These are phyloP conservation scores for Ichneumoninae sp. DNA, from an alignment of 2,888 invertebrate species.

Conservation along the genomic window DNA sequence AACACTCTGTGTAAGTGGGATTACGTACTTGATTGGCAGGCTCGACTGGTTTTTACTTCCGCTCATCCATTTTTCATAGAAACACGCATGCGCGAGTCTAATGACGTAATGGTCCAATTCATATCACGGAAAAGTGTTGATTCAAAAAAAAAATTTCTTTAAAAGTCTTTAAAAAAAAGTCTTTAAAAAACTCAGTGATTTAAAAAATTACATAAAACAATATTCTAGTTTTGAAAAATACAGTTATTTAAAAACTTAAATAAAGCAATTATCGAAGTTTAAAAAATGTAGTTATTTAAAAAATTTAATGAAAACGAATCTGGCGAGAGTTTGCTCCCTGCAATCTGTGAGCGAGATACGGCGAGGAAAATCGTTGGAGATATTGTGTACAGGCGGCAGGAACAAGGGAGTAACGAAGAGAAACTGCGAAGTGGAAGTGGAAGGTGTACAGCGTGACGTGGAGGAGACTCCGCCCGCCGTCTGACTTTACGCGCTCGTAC, in stretches of 20 bases:
- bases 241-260: background rate
- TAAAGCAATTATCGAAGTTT: background rate
- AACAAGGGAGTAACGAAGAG: background rate
- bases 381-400: background rate
- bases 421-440: conserved; percentile 21
- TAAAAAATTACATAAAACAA: no score
- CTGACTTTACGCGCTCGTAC: conserved; percentile 66
- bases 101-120: no score
- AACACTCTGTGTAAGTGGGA: no score
- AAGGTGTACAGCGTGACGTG: conserved; percentile 21
- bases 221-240: no score
- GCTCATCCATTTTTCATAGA: no score
- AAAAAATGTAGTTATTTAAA: background rate
- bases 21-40: background rate
- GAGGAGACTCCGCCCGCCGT: conserved; percentile 37
- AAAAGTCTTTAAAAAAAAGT: no score
- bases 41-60: no score
- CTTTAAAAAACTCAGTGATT: no score
- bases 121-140: no score
- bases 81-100: no score
- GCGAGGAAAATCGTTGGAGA: background rate
- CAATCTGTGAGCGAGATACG: background rate
- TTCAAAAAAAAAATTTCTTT: no score
- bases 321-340: background rate
- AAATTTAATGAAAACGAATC: background rate